A percentile compares a stretch with the other conserved stretches of the same genome.
phyloP scores from a whole-genome alignment of 2,888 invertebrate genomes.

The Smittia sp. region DNA sequence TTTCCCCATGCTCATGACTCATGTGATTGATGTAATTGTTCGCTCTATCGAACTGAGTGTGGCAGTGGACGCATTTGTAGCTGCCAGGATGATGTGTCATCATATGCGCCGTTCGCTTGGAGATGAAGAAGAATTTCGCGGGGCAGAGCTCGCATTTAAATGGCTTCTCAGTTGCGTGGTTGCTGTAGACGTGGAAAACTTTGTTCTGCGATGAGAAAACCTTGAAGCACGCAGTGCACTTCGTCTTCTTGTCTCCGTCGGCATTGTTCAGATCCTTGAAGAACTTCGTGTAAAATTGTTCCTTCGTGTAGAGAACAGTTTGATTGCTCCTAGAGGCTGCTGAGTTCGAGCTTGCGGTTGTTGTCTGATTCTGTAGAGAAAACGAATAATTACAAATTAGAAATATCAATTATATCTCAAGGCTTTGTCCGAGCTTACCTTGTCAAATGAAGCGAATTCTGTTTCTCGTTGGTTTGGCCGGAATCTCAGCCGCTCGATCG shows the following conservation, averaged over 20 bases:
- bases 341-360: too few species aligned
- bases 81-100: not conserved
- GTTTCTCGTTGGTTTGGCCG: too few species aligned
- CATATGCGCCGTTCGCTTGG: conserved; percentile 8
- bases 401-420: too few species aligned
- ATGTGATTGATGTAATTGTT: not conserved
- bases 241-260: not conserved
- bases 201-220: not conserved
- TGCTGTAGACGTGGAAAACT: not conserved
- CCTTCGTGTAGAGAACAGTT: conserved; percentile 1
- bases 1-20: not conserved
- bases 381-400: not conserved
- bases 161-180: not conserved
- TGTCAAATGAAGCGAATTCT: not conserved
- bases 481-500: conserved; percentile 8
- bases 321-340: not conserved
- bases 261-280: not conserved
- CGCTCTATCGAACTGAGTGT: conserved; percentile 9
- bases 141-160: conserved; percentile 23
- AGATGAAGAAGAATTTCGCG: not conserved
- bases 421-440: too few species aligned
- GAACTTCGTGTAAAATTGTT: conserved; percentile 6
- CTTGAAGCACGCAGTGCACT: conserved; percentile 29
- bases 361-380: not conserved
- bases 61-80: conserved; percentile 1